Percentiles rank a stretch among this genome's conserved stretches.
These are phyloP conservation scores for Sarcophaga subvicina DNA, from an alignment of 2,888 invertebrate species.

Conservation along the genomic window DNA sequence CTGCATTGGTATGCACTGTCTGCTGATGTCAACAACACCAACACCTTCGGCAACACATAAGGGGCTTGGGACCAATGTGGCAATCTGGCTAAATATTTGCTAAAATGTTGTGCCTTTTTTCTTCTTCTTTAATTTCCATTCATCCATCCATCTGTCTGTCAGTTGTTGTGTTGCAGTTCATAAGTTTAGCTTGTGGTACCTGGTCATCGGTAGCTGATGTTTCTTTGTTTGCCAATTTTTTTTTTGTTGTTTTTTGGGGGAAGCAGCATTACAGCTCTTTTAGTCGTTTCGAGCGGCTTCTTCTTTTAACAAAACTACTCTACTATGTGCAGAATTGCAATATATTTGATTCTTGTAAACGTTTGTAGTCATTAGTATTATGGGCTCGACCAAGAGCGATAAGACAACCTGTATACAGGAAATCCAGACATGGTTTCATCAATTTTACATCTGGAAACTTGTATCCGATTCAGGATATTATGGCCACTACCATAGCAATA, in stretches of 20 bases:
- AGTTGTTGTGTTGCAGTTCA: neutral
- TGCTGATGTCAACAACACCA: neutral
- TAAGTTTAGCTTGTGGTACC: neutral
- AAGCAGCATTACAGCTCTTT: neutral
- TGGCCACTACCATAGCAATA: no score
- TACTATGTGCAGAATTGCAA: neutral
- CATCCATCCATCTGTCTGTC: neutral
- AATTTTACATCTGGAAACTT: no score
- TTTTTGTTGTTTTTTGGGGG: no score
- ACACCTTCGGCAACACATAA: conserved; percentile 29
- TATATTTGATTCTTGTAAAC: neutral
- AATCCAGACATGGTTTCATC: no score
- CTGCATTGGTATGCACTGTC: conserved; percentile 12
- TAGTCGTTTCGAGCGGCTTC: conserved; percentile 32
- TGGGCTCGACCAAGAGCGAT: neutral
- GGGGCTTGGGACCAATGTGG: neutral
- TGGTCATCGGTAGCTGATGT: conserved; percentile 38
- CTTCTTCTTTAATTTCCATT: neutral
- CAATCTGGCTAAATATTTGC: conserved; percentile 31
- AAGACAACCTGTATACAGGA: neutral
- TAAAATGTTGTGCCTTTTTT: neutral
- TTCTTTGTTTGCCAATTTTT: conserved; percentile 26
- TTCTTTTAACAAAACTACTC: conserved; percentile 14
- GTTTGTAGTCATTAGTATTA: neutral
- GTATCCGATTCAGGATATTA: no score